These are phyloP conservation scores for Parauchenoglanis punctatus DNA, from an alignment of 2,797 vertebrate species.

Conservation along the genomic window DNA sequence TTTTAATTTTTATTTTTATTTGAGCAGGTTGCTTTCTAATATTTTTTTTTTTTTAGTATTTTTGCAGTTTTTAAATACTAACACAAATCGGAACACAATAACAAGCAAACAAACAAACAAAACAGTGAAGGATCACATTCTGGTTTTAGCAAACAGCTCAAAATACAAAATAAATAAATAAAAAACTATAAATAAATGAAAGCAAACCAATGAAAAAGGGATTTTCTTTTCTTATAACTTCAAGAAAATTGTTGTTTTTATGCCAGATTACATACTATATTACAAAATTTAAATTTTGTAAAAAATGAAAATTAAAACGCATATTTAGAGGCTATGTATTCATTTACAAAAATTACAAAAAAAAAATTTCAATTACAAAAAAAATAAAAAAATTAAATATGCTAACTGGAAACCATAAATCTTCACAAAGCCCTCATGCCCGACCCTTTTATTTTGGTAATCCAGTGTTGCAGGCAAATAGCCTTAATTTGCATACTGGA, in stretches of 20 bases:
- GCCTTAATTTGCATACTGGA: neutral
- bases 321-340: neutral
- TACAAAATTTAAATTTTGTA: too few relatives aligned
- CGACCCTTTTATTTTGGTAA: neutral
- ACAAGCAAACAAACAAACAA: neutral
- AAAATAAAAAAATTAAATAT: neutral
- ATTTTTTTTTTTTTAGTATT: neutral
- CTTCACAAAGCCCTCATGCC: neutral
- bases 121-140: neutral
- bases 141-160: neutral
- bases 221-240: neutral
- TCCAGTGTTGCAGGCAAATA: neutral
- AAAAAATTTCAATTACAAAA: neutral
- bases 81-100: neutral
- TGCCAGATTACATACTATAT: neutral
- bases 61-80: neutral
- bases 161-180: neutral
- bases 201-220: too few relatives aligned
- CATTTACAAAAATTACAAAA: neutral
- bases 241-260: neutral
- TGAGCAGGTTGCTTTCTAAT: neutral
- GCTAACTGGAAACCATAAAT: neutral
- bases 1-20: neutral
- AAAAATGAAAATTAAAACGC: neutral
- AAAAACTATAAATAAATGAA: neutral